Conservation (phyloP, 2,888 invertebrate genomes). For the Serripes groenlandicus region DNA sequence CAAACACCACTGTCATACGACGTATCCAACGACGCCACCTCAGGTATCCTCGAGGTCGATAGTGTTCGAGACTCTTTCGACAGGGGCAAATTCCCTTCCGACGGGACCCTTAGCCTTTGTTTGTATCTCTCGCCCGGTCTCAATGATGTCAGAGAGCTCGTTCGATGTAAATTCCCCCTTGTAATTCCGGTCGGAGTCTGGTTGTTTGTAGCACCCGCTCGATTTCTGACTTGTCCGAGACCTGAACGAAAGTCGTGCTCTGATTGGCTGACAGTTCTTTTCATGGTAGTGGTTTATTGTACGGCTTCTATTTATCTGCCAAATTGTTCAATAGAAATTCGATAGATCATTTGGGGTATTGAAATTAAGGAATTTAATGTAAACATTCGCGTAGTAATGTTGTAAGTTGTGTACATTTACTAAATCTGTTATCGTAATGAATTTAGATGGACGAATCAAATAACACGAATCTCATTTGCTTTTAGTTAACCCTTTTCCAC, state of each 20-base stretch:
- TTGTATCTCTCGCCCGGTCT: constrained; percentile 1
- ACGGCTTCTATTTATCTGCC: constrained; percentile 17
- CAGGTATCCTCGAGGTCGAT: neutral
- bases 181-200: neutral
- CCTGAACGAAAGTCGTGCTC: constrained; percentile 45
- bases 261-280: constrained; percentile 45
- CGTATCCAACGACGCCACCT: constrained; percentile 41
- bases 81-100: constrained; percentile 23
- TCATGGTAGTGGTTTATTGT: constrained; percentile 20
- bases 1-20: constrained; percentile 49
- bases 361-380: constrained; percentile 21
- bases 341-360: constrained; percentile 9
- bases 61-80: neutral
- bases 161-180: neutral
- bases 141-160: constrained; percentile 20
- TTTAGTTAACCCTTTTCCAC: too few species aligned
- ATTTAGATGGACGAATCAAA: too few species aligned
- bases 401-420: too few species aligned
- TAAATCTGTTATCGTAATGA: too few species aligned
- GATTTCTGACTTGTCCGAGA: constrained; percentile 46
- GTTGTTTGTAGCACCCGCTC: constrained; percentile 42
- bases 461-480: too few species aligned
- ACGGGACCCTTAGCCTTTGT: constrained; percentile 24
- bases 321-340: constrained; percentile 14
- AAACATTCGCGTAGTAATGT: constrained; percentile 11